Conservation (phyloP, 2,888 invertebrate species). For the Spicauda simplicius region DNA sequence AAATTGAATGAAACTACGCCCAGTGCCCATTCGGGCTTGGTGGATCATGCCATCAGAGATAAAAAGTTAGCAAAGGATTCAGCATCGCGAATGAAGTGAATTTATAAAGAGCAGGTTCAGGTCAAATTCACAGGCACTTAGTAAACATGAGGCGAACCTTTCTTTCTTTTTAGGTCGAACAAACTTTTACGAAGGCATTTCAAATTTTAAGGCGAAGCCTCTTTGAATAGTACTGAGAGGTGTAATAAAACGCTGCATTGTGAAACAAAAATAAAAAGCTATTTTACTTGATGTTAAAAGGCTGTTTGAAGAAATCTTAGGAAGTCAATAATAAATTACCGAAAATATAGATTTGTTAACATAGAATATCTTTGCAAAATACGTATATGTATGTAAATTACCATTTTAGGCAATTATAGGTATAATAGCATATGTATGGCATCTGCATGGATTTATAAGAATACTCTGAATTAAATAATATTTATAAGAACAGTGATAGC, state of each 20-base stretch:
- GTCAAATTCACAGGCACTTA: constrained; percentile 5
- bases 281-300: too few relatives aligned
- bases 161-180: constrained; percentile 11
- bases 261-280: too few relatives aligned
- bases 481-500: too few relatives aligned
- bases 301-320: too few relatives aligned
- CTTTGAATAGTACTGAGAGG: neutral
- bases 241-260: neutral
- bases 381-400: too few relatives aligned
- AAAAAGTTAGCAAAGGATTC: constrained; percentile 8
- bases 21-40: neutral
- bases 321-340: too few relatives aligned
- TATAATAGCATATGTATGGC: too few relatives aligned
- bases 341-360: too few relatives aligned
- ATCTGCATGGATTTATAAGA: too few relatives aligned
- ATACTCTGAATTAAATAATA: too few relatives aligned
- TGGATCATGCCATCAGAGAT: neutral
- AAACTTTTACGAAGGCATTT: neutral
- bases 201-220: neutral
- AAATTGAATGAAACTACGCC: neutral
- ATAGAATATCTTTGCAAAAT: too few relatives aligned
- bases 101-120: constrained; percentile 2
- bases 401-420: too few relatives aligned
- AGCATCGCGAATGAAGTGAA: neutral
- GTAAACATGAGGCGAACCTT: constrained; percentile 9